These are phyloP conservation scores for Apteryx owenii DNA, from an alignment of 2,113 vertebrate species.

Conservation along the genomic window DNA sequence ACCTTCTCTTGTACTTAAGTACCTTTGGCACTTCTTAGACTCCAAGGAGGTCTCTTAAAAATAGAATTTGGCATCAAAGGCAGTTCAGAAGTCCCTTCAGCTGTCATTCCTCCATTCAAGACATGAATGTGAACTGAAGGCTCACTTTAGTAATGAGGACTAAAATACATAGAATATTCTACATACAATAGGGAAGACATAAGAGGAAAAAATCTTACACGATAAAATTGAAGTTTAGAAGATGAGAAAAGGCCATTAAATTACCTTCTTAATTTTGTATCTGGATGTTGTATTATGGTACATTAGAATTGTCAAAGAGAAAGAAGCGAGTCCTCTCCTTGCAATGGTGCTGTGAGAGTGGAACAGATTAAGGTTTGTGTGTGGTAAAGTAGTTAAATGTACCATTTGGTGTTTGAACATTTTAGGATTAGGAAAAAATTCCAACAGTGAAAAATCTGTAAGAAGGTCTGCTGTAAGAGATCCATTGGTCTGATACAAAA, in stretches of 20 bases:
- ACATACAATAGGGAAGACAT: not conserved
- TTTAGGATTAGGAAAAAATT: not conserved
- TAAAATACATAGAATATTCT: not conserved
- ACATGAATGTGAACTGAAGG: not conserved
- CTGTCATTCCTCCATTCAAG: not conserved
- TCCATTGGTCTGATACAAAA: not conserved
- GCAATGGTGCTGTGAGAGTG: not conserved
- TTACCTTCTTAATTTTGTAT: no score
- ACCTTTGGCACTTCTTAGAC: not conserved
- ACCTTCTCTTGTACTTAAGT: not conserved
- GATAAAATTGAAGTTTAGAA: no score
- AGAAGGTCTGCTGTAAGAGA: not conserved
- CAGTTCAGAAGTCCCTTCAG: not conserved
- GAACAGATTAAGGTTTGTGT: not conserved
- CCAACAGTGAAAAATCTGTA: not conserved
- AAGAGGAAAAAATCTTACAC: not conserved
- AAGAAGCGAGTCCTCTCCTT: not conserved
- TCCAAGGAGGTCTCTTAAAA: not conserved
- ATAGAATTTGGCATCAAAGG: not conserved
- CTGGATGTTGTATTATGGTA: not conserved
- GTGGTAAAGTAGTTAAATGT: not conserved
- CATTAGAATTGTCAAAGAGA: not conserved
- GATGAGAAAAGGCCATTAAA: no score
- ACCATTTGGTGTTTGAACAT: not conserved
- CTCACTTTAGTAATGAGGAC: not conserved